phyloP scores from a whole-genome alignment of 2,888 invertebrate genomes.

The Azorinus chamasolen region DNA sequence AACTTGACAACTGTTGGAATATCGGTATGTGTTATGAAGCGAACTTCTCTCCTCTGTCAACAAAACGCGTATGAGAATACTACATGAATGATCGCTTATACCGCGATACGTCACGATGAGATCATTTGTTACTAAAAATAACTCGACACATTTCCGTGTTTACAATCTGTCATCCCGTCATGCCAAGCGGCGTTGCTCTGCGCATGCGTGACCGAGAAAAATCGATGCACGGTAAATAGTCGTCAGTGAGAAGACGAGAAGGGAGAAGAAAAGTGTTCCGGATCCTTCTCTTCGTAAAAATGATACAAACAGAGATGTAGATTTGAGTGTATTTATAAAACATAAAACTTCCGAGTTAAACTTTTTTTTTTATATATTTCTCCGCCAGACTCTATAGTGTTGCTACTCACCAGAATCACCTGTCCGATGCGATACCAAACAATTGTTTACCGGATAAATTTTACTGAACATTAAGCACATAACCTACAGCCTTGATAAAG shows the following conservation, averaged over 20 bases:
- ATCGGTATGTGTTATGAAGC: slow-evolving; percentile 46
- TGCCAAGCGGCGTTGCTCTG: slow-evolving; percentile 11
- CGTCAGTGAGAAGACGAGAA: not conserved
- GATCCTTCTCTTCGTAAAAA: too few relatives aligned
- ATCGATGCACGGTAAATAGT: too few relatives aligned
- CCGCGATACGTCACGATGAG: slow-evolving; percentile 62
- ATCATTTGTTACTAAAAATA: slow-evolving; percentile 63
- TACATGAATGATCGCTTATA: slow-evolving; percentile 59
- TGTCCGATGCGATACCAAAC: too few relatives aligned
- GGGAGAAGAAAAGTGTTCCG: not conserved
- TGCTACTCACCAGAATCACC: too few relatives aligned
- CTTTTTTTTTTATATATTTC: too few relatives aligned
- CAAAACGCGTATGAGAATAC: slow-evolving; percentile 51
- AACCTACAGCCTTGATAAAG: too few relatives aligned
- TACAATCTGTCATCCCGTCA: slow-evolving; percentile 47
- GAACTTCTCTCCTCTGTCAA: slow-evolving; percentile 52
- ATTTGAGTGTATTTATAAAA: too few relatives aligned
- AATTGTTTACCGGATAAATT: too few relatives aligned
- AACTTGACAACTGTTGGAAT: slow-evolving; percentile 62
- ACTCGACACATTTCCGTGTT: slow-evolving; percentile 33
- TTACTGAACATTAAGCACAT: too few relatives aligned
- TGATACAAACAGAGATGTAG: too few relatives aligned
- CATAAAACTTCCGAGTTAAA: too few relatives aligned
- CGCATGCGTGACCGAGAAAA: slow-evolving; percentile 48
- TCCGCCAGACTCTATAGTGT: too few relatives aligned